phyloP scores from a whole-genome alignment of 2,888 invertebrate species.

The Ormyrus pomaceus region DNA sequence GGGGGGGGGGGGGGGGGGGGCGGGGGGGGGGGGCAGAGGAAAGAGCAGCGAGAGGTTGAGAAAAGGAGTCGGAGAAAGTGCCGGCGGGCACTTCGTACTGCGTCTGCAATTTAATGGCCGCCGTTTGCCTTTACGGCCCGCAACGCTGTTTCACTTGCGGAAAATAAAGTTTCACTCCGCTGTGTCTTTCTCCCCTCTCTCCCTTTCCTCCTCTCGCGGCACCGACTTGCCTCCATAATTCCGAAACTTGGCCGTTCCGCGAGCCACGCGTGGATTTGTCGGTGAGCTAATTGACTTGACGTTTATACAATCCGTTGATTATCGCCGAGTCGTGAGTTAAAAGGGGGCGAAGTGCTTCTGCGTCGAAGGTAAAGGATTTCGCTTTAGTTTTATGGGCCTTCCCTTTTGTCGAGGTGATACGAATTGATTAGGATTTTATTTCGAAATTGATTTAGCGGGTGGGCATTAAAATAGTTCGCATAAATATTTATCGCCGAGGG shows the following conservation, averaged over 20 bases:
- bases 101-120: slow-evolving; percentile 51
- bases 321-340: not conserved
- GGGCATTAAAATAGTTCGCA: too few relatives aligned
- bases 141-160: slow-evolving; percentile 46
- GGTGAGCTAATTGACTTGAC: too few relatives aligned
- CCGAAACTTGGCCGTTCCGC: too few relatives aligned
- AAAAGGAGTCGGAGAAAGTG: slow-evolving; percentile 44
- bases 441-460: too few relatives aligned
- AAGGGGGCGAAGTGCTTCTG: slow-evolving; percentile 41
- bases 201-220: not conserved
- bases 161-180: slow-evolving; percentile 43
- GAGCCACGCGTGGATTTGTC: too few relatives aligned
- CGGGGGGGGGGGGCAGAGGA: slow-evolving; percentile 5
- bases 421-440: too few relatives aligned
- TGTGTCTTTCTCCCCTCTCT: not conserved
- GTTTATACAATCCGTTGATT: too few relatives aligned
- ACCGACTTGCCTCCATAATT: too few relatives aligned
- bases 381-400: too few relatives aligned
- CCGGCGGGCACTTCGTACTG: slow-evolving; percentile 25
- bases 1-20: not conserved
- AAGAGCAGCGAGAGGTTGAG: not conserved
- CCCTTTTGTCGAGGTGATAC: too few relatives aligned
- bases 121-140: slow-evolving; percentile 50
- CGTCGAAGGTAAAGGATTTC: too few relatives aligned
- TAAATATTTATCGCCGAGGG: too few relatives aligned